A percentile compares a stretch with the other conserved stretches of the same genome.
phyloP scores from a whole-genome alignment of 2,888 invertebrate genomes.

The Tipula helvola region DNA sequence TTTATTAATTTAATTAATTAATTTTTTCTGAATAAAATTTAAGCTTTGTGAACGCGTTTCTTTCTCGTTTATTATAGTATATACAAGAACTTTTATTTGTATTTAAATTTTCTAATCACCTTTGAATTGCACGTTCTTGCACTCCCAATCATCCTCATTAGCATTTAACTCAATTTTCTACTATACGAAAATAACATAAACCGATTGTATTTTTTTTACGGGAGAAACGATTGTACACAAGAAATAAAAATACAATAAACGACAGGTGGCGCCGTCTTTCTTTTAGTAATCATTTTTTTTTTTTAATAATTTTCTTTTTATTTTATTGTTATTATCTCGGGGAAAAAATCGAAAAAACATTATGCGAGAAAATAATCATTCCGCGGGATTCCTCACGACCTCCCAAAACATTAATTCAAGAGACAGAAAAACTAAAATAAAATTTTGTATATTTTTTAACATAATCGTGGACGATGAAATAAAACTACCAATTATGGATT shows the following conservation, averaged over 20 bases:
- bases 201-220: background rate
- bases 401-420: background rate
- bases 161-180: background rate
- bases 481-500: background rate
- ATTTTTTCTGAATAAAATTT: background rate
- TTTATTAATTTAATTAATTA: background rate
- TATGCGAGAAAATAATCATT: constrained; percentile 8
- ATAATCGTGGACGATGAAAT: background rate
- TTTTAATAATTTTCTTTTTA: background rate
- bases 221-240: background rate
- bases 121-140: background rate
- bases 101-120: background rate
- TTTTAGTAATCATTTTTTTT: background rate
- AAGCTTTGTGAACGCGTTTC: background rate
- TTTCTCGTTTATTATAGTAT: background rate
- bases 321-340: background rate
- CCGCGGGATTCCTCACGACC: constrained; percentile 11
- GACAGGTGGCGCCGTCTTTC: constrained; percentile 8
- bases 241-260: background rate
- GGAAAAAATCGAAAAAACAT: background rate
- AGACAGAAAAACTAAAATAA: background rate
- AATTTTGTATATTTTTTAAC: background rate
- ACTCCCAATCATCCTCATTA: background rate
- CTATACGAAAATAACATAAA: background rate
- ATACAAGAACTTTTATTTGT: background rate